These are phyloP conservation scores for Myotis vivesi DNA, from an alignment of 2,797 vertebrate species.

Conservation along the genomic window DNA sequence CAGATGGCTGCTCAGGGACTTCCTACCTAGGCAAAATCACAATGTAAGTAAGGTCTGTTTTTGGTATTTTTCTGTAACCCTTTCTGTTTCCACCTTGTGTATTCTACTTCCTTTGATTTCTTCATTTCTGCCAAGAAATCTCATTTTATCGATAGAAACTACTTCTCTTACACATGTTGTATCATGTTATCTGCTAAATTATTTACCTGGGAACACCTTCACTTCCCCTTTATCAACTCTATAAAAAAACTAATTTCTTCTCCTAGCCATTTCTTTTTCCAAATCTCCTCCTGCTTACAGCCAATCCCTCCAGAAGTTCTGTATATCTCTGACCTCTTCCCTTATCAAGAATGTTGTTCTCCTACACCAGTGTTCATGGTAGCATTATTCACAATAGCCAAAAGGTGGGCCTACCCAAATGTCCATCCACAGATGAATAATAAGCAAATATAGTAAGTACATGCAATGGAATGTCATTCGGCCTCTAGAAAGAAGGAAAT, in stretches of 20 bases:
- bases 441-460: neutral
- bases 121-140: neutral
- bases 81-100: neutral
- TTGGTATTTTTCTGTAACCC: neutral
- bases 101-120: neutral
- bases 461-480: neutral
- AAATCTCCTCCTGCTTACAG: neutral
- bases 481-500: neutral
- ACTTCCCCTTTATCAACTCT: neutral
- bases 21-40: neutral
- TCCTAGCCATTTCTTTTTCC: neutral
- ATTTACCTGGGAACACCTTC: neutral
- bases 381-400: neutral
- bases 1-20: neutral
- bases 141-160: neutral
- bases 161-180: neutral
- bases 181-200: neutral
- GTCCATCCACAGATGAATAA: neutral
- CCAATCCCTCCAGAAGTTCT: neutral
- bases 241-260: neutral
- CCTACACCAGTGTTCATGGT: neutral
- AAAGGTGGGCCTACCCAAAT: neutral
- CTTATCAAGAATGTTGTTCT: neutral
- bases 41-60: neutral
- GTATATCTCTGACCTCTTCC: neutral